Base-by-base conservation (phyloP, 2,113 vertebrate genomes). In the Indri indri region DNA sequence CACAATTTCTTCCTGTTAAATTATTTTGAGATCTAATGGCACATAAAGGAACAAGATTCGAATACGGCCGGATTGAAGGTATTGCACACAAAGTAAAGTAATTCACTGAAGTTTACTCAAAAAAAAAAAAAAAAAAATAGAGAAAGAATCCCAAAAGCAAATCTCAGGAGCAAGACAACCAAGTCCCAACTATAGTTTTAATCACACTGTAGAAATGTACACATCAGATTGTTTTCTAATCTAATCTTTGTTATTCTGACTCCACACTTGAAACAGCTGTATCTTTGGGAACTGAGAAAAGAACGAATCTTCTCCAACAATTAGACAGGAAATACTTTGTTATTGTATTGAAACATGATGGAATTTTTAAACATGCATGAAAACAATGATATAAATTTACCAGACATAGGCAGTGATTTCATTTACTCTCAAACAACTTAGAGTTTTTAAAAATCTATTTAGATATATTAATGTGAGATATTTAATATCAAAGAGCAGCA, bases 11-110 rank as follows among this genome's bases (percentile, higher is more conserved):
- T 42, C 1, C 20, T 3, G 32, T 57, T 84, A 89, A 91, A 66
- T 71, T 89, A 66, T 95, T 54, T 96, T 86, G 92, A 52, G 6
- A 71, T 71, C 37, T 71, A 94, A 95, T 66, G 80, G n/a, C 40
- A 73, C 54, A 3, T 42, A 82, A 66, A 74, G 74, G 25, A 54
- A 20, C 5, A 70, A 47, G n/a, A 85, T 86, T 57, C 82, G 54
- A 90, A n/a, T 76, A 70, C 32, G 76, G 4, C 6, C 32, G 63
- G 27, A 82, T 42, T 47, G 32, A 94, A 88, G 17, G 10, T 18
- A 42, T 20, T 50, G 17, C 12, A 84, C 18, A 54, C 32, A 94
- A 73, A 50, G 23, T 61, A 63, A 84, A 89, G 20, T n/a, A 82
- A 77, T 34, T 45, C 40, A 52, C 2, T 61, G 18, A 70, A 4